phyloP scores from a whole-genome alignment of 2,888 invertebrate species.

The Yponomeuta sedellus region DNA sequence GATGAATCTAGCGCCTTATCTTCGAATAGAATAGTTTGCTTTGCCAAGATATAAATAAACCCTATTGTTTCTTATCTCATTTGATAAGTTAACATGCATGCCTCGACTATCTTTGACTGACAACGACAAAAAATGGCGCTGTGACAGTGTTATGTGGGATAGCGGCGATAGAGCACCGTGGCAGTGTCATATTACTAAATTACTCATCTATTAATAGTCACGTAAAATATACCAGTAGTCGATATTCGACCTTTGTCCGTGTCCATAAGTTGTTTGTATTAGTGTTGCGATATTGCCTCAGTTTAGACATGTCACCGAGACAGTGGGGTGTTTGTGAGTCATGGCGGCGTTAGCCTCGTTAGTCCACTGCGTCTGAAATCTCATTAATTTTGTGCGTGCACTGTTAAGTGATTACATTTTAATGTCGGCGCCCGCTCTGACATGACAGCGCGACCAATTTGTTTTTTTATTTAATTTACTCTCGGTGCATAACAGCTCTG shows the following conservation, averaged over 20 bases:
- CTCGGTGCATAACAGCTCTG: slow-evolving; percentile 38
- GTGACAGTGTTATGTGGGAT: slow-evolving; percentile 57
- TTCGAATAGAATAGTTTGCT: slow-evolving; percentile 21
- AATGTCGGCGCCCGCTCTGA: slow-evolving; percentile 47
- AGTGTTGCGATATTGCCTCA: slow-evolving; percentile 1
- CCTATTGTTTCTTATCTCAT: slow-evolving; percentile 62
- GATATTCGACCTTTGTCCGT: slow-evolving; percentile 33
- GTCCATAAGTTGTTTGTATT: slow-evolving; percentile 21
- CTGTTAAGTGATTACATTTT: slow-evolving; percentile 70
- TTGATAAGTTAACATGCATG: slow-evolving; percentile 68
- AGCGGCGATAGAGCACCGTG: slow-evolving; percentile 37
- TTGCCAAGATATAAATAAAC: slow-evolving; percentile 35
- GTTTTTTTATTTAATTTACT: slow-evolving; percentile 49
- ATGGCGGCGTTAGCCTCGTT: slow-evolving; percentile 60
- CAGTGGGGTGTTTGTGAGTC: slow-evolving; percentile 62
- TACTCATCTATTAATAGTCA: slow-evolving; percentile 26
- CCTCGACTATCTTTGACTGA: slow-evolving; percentile 52
- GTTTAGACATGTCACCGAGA: slow-evolving; percentile 33
- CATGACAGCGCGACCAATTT: slow-evolving; percentile 48
- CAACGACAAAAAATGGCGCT: slow-evolving; percentile 54
- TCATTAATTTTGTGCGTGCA: slow-evolving; percentile 70
- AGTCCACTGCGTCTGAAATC: slow-evolving; percentile 64
- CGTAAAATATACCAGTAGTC: slow-evolving; percentile 26
- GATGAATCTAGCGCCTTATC: slow-evolving; percentile 2
- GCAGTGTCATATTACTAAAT: slow-evolving; percentile 5